phyloP scores from a whole-genome alignment of 2,113 vertebrate species.

The Oenanthe melanoleuca region DNA sequence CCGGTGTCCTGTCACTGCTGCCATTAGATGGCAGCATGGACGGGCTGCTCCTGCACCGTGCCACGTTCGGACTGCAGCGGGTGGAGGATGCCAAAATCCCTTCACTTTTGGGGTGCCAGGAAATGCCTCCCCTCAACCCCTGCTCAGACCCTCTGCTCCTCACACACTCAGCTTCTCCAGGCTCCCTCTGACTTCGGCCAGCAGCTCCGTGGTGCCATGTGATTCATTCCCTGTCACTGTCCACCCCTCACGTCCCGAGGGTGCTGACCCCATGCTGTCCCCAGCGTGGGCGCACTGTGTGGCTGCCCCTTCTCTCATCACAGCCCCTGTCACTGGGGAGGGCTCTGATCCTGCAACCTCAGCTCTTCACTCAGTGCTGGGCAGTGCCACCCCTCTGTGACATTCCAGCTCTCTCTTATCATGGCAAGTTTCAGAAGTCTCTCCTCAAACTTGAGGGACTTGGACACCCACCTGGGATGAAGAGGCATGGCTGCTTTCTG shows the following conservation, averaged over 20 bases:
- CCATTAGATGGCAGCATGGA: constrained; percentile 52
- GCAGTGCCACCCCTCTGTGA: neutral
- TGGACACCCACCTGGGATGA: neutral
- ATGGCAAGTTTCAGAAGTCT: neutral
- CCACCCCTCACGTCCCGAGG: neutral
- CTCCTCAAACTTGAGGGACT: neutral
- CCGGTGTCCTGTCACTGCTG: neutral
- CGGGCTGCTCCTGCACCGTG: neutral
- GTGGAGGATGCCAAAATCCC: neutral
- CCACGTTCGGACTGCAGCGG: neutral
- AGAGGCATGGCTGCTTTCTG: rapidly evolving
- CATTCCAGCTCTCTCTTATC: neutral
- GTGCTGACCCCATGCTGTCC: neutral
- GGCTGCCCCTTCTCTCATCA: neutral
- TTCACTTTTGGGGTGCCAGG: neutral
- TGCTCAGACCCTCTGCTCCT: neutral
- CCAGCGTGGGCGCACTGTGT: rapidly evolving
- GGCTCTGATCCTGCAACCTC: rapidly evolving
- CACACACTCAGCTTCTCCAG: neutral
- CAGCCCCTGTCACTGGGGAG: rapidly evolving
- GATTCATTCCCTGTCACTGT: neutral
- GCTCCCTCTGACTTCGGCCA: neutral
- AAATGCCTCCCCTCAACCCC: rapidly evolving
- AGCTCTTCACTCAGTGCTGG: neutral
- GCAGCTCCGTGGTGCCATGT: neutral